These are phyloP conservation scores for Cantharis flavilabris DNA, from an alignment of 2,888 invertebrate species.

Conservation along the genomic window DNA sequence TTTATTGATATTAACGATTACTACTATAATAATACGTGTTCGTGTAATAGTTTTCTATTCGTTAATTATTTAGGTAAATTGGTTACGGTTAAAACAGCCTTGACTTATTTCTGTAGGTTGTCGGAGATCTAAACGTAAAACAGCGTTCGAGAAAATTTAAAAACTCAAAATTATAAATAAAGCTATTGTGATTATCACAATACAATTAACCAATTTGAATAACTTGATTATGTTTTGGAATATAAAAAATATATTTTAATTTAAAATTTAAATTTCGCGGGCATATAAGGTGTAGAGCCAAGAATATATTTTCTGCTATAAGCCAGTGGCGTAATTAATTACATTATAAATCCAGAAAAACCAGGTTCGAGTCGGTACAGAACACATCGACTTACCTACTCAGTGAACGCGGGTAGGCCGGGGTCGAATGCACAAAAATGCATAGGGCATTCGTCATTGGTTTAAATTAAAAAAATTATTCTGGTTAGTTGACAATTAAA, in stretches of 20 bases:
- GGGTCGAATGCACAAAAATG: neutral
- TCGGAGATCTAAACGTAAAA: neutral
- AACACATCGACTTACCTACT: too few species aligned
- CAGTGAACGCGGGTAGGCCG: too few species aligned
- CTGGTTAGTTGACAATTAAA: neutral
- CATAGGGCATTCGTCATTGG: neutral
- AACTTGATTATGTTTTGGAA: neutral
- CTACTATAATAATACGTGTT: neutral
- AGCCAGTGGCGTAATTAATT: too few species aligned
- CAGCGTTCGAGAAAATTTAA: neutral
- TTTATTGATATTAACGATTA: neutral
- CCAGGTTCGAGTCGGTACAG: too few species aligned
- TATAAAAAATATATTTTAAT: neutral
- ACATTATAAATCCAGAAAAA: too few species aligned
- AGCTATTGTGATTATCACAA: neutral
- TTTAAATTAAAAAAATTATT: neutral
- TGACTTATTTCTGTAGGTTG: neutral
- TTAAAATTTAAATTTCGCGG: neutral
- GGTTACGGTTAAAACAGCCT: neutral
- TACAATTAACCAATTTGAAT: neutral
- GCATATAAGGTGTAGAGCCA: neutral
- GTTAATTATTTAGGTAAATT: neutral
- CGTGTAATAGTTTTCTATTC: neutral
- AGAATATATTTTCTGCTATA: neutral
- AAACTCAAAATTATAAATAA: neutral